Conservation (phyloP, 2,113 vertebrate genomes). For the Paratilapia polleni region DNA sequence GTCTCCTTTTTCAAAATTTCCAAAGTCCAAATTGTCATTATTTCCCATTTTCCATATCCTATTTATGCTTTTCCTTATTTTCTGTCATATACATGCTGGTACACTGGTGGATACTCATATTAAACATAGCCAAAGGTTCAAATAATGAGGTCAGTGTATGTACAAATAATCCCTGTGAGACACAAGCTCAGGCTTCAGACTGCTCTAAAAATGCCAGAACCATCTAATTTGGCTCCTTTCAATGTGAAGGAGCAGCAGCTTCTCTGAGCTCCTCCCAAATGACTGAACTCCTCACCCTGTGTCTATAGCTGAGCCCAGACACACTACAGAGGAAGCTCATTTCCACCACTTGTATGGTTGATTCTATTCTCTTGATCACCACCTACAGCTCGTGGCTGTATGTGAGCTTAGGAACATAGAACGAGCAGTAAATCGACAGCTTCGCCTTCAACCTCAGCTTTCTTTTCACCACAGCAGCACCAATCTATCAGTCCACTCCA, state of each 20-base stretch:
- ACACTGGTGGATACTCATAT: background rate
- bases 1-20: background rate
- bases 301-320: background rate
- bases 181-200: background rate
- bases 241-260: background rate
- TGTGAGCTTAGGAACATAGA: background rate
- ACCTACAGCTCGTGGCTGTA: background rate
- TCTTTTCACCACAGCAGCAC: background rate
- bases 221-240: background rate
- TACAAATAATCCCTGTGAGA: background rate
- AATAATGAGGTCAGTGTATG: constrained; percentile 3
- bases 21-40: background rate
- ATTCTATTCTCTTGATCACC: background rate
- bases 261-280: background rate
- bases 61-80: background rate
- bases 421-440: too few relatives aligned
- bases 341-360: background rate
- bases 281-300: background rate
- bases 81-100: too few relatives aligned
- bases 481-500: background rate
- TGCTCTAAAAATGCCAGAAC: background rate
- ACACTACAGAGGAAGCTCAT: background rate
- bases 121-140: background rate
- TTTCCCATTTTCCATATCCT: background rate
- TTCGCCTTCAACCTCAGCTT: background rate